Evolutionary conservation across 2,113 vertebrate species (phyloP).

Genomic region (Rhinoptilus africanus): DNA sequence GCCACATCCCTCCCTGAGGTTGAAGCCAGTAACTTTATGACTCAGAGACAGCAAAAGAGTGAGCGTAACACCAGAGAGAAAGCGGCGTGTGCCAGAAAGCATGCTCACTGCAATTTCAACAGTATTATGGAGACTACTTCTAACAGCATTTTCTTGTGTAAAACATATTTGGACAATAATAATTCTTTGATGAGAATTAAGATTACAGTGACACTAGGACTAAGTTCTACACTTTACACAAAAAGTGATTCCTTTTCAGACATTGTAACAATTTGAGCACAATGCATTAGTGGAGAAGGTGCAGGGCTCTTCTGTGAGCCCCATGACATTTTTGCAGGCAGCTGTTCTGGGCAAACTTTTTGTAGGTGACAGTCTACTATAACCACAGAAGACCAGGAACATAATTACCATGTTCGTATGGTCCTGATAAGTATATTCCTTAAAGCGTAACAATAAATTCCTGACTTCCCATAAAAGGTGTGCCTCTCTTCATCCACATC

Average conservation of each 20-base stretch:
- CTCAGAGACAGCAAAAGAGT: not conserved
- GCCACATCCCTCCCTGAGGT: not conserved
- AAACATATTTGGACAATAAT: not conserved
- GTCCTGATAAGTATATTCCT: not conserved
- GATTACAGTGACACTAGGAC: not conserved
- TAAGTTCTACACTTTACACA: not conserved
- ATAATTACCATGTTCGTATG: not conserved
- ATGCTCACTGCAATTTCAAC: not conserved
- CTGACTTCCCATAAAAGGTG: not conserved
- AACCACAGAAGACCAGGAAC: not conserved
- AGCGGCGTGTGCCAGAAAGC: not conserved
- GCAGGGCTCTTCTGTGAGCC: not conserved
- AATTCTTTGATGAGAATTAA: not conserved
- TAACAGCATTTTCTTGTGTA: not conserved
- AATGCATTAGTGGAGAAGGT: not conserved
- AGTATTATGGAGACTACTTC: not conserved
- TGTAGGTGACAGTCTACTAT: not conserved
- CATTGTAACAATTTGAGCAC: not conserved
- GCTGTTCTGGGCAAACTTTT: not conserved
- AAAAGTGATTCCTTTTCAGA: not conserved
- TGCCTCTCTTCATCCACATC: not conserved
- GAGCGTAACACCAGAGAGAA: not conserved
- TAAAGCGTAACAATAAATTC: not conserved
- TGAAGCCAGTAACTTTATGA: not conserved
- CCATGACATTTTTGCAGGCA: not conserved